A percentile compares a stretch with the other conserved stretches of the same genome.
Evolutionary conservation across 2,113 vertebrate genomes (phyloP).

Genomic region (Holacanthus passer): DNA sequence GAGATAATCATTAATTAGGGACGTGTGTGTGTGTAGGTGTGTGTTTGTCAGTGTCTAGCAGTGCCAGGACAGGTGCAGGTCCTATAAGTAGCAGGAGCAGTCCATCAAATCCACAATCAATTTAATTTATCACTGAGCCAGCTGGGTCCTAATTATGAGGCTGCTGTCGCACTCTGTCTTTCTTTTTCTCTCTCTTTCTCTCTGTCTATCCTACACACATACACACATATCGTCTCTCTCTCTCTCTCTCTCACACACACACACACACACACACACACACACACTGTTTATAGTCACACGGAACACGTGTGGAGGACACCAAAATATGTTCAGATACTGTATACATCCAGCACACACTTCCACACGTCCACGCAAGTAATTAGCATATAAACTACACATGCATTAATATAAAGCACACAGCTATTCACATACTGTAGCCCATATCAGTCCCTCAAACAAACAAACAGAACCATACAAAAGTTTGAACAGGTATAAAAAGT

Average conservation of each 20-base stretch:
- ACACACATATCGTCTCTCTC: too few species aligned
- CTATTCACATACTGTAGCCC: not conserved
- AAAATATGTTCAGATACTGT: not conserved
- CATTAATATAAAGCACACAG: not conserved
- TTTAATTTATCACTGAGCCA: constrained; percentile 50
- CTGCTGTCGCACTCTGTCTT: not conserved
- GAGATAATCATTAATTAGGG: constrained; percentile 22
- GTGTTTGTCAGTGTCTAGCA: not conserved
- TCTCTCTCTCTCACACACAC: too few species aligned
- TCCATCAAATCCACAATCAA: constrained; percentile 50
- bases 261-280: not conserved
- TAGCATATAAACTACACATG: not conserved
- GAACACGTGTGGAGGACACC: not conserved
- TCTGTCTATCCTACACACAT: not conserved
- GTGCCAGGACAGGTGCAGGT: constrained; percentile 41
- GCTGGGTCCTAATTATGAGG: constrained; percentile 53
- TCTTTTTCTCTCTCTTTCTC: not conserved
- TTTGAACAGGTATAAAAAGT: too few species aligned
- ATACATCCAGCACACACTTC: not conserved
- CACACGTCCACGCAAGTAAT: not conserved
- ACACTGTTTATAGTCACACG: not conserved
- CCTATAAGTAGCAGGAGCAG: constrained; percentile 45
- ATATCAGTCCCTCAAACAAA: not conserved
- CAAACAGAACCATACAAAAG: too few species aligned
- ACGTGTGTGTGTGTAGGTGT: not conserved